Evolutionary conservation across 2,888 invertebrate species (phyloP).

Genomic region (Habroteleia sp.): DNA sequence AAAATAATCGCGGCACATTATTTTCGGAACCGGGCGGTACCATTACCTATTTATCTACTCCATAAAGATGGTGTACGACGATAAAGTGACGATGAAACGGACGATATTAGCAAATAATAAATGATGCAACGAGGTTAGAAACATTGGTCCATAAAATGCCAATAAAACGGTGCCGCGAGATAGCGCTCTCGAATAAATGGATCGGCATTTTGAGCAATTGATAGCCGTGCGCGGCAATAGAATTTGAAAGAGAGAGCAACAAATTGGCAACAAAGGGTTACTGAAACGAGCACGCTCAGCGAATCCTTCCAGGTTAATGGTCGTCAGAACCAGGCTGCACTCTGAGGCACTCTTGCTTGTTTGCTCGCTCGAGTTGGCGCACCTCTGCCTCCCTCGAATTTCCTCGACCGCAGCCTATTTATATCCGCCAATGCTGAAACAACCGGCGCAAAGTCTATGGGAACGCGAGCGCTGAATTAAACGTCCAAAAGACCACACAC

Average conservation of each 20-base stretch:
- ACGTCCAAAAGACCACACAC: slow-evolving; percentile 62
- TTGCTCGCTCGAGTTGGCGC: slow-evolving; percentile 19
- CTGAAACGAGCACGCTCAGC: slow-evolving; percentile 17
- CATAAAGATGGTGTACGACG: slow-evolving; percentile 20
- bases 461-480: slow-evolving; percentile 59
- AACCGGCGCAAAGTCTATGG: slow-evolving; percentile 48
- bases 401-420: slow-evolving; percentile 57
- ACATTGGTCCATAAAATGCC: slow-evolving; percentile 8
- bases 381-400: slow-evolving; percentile 55
- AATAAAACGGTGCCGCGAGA: slow-evolving; percentile 1
- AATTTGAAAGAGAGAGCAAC: slow-evolving; percentile 43
- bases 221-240: slow-evolving; percentile 23
- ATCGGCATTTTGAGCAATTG: slow-evolving; percentile 26
- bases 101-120: slow-evolving; percentile 23
- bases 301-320: slow-evolving; percentile 54
- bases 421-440: slow-evolving; percentile 61
- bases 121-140: slow-evolving; percentile 20
- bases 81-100: slow-evolving; percentile 17
- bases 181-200: slow-evolving; percentile 3
- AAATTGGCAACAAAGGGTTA: slow-evolving; percentile 57
- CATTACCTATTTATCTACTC: slow-evolving; percentile 11
- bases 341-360: slow-evolving; percentile 31
- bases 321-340: slow-evolving; percentile 36
- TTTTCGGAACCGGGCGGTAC: slow-evolving; percentile 12
- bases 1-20: slow-evolving; percentile 2